Percentiles rank a stretch among this genome's conserved stretches.
These are phyloP conservation scores for Pseudobourletiella spinata DNA, from an alignment of 1,140 invertebrate genomes.

Conservation along the genomic window DNA sequence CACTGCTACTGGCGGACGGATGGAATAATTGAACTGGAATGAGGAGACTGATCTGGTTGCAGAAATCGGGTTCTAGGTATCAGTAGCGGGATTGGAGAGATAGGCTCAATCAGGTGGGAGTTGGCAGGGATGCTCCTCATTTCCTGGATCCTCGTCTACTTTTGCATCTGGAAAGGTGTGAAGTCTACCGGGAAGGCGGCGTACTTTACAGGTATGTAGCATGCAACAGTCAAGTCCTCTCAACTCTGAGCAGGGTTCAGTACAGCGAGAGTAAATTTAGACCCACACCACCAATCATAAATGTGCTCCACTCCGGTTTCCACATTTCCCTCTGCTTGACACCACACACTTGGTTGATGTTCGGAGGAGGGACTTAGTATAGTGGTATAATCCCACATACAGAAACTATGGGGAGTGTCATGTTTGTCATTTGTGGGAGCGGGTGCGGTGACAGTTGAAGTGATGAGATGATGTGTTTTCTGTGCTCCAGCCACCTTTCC, in stretches of 20 bases:
- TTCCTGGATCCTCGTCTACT: constrained; percentile 45
- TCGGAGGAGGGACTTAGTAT: too few species aligned
- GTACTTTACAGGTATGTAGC: constrained; percentile 38
- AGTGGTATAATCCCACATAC: too few species aligned
- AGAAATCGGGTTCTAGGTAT: constrained; percentile 61
- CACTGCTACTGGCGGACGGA: too few species aligned
- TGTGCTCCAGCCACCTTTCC: constrained; percentile 50
- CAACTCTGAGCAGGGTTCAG: not conserved
- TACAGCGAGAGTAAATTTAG: not conserved
- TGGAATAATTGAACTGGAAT: too few species aligned
- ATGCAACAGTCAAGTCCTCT: not conserved
- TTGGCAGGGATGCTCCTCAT: constrained; percentile 56
- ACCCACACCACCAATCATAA: too few species aligned
- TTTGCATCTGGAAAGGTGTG: constrained; percentile 47
- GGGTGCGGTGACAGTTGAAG: too few species aligned
- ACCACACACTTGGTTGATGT: too few species aligned
- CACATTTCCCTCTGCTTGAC: too few species aligned
- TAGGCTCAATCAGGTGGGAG: constrained; percentile 62
- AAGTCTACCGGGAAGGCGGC: constrained; percentile 46
- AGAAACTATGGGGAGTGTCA: too few species aligned
- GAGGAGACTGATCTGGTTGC: constrained; percentile 8
- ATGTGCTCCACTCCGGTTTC: too few species aligned
- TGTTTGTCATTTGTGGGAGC: too few species aligned
- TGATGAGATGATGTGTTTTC: too few species aligned
- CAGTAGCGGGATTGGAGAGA: constrained; percentile 53